Evolutionary conservation across 2,888 invertebrate species (phyloP), one percentile per base, ranked within the genome.

Genomic region (Steinernema carpocapsae): DNA sequence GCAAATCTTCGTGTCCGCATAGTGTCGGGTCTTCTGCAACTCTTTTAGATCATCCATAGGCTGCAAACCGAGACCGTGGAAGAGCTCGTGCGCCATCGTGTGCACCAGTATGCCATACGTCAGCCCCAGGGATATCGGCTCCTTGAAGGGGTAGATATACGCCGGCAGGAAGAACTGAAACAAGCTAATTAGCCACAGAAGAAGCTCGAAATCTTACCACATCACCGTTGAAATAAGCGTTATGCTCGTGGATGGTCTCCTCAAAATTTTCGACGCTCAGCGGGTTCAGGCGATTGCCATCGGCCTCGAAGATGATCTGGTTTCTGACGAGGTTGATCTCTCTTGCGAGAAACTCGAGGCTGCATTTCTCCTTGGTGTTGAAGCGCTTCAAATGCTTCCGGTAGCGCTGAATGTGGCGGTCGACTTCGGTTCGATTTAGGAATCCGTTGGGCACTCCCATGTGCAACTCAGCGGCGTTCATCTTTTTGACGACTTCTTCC

Each of bases 311-410:
- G 10, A 64, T 17, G 14, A 64, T 32, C 37, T 29, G 29, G 37
- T 64, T 64, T 7, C 32, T 29, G 26, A 64, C 32, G 17, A 64
- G 37, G 32, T 64, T 29, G 19, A 64, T 64, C 32, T 64, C 64
- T 37, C 64, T 64, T 6, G 64, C 29, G 10, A 64, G 64, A 17
- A 29, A 7, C n/a, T 71, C 24, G 6, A 71, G 43, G 3, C 43
- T 7, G 32, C 42, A 43, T 1, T 71, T 22, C n/a, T 48, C 0
- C 71, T 64, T 22, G 76, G 76, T 1, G 72, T 64, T 6, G 72
- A 46, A 6, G 74, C 77, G 17, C 52, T 64, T n/a, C 79, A 64
- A 2, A 14, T 48, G 48, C 48, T 48, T 2, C 17, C 17, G 48
- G 19, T 48, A 48, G 17, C 48, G 48, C 3, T 4, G n/a, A 14